These are phyloP conservation scores for Plotosus lineatus DNA, from an alignment of 2,113 vertebrate species.

Conservation along the genomic window DNA sequence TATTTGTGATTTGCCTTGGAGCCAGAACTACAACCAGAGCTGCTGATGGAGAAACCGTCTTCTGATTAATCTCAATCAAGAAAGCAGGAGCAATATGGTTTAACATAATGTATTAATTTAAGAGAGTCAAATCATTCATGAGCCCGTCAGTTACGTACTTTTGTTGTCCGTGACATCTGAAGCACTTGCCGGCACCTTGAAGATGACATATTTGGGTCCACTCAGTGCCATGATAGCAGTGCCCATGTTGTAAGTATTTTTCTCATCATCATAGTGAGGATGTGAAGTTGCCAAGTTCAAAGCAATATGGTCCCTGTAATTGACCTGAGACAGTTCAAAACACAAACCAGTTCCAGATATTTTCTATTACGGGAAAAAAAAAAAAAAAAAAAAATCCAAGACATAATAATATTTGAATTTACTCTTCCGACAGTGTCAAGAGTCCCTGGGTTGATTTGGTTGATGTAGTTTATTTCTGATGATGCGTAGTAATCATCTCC, in stretches of 20 bases:
- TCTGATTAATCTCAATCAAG: background rate
- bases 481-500: conserved; percentile 87
- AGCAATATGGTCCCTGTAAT: conserved; percentile 85
- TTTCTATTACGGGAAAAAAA: background rate
- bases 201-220: conserved; percentile 84
- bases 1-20: background rate
- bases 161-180: conserved; percentile 69
- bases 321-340: conserved; percentile 70
- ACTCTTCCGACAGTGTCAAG: conserved; percentile 88
- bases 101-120: background rate
- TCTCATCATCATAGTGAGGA: conserved; percentile 88
- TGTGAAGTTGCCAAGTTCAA: conserved; percentile 87
- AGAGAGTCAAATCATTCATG: background rate
- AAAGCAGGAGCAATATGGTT: background rate
- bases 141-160: background rate
- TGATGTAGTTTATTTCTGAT: conserved; percentile 89
- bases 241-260: conserved; percentile 90
- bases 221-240: conserved; percentile 83
- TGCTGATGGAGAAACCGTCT: background rate
- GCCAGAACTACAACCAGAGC: background rate
- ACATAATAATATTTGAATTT: conserved; percentile 29
- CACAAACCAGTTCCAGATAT: background rate
- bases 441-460: conserved; percentile 81
- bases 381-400: background rate
- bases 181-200: conserved; percentile 79